Conservation (phyloP, 2,888 invertebrate genomes). For the Caenorhabditis sp. region DNA sequence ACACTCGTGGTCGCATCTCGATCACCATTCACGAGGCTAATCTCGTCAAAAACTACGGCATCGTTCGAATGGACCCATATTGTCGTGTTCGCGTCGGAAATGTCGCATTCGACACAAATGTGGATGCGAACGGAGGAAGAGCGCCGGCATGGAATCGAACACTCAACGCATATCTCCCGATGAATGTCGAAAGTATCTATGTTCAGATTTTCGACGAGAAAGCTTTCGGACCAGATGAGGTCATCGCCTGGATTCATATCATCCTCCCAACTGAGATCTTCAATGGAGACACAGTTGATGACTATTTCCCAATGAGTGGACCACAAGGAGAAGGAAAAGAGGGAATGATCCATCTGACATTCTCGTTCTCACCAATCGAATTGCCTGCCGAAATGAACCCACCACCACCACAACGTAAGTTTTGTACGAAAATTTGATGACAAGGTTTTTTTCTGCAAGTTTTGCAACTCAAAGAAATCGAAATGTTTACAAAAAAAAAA, state of each 20-base stretch:
- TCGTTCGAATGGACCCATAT: slow-evolving; percentile 66
- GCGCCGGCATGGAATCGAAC: slow-evolving; percentile 92
- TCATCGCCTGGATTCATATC: slow-evolving; percentile 91
- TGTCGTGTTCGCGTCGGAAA: slow-evolving; percentile 86
- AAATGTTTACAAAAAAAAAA: no score
- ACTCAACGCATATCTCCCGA: slow-evolving; percentile 87
- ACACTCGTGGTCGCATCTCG: slow-evolving; percentile 70
- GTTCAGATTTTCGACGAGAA: slow-evolving; percentile 94
- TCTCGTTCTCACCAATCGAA: slow-evolving; percentile 76
- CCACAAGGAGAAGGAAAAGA: slow-evolving; percentile 93
- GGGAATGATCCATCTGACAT: slow-evolving; percentile 88
- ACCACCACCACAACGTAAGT: slow-evolving; percentile 16
- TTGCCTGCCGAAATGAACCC: slow-evolving; percentile 12
- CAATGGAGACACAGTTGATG: slow-evolving; percentile 87
- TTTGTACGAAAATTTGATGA: background rate
- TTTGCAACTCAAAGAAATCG: background rate
- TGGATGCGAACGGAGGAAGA: slow-evolving; percentile 84
- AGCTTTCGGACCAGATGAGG: slow-evolving; percentile 92
- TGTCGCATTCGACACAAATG: slow-evolving; percentile 92
- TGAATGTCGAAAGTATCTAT: slow-evolving; percentile 86
- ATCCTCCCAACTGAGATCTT: slow-evolving; percentile 85
- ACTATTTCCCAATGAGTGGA: slow-evolving; percentile 91
- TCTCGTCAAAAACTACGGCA: slow-evolving; percentile 67
- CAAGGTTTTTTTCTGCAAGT: no score
- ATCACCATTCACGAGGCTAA: slow-evolving; percentile 67